Evolutionary conservation across 2,888 invertebrate genomes (phyloP).

Genomic region (Odontocerum albicorne): DNA sequence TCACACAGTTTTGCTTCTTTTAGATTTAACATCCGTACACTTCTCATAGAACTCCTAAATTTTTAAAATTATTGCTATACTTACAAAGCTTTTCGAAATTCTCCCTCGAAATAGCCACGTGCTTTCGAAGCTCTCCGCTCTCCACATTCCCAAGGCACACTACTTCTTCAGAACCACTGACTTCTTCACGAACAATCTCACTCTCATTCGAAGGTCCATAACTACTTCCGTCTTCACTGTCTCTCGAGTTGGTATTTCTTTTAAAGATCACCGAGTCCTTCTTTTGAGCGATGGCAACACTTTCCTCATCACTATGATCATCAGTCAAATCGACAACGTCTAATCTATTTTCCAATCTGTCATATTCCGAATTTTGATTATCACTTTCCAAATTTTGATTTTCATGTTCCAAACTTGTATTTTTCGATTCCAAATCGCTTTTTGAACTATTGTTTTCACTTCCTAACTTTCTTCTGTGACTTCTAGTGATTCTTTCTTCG

Average conservation of each 20-base stretch:
- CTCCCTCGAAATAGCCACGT: constrained; percentile 41
- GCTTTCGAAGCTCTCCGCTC: constrained; percentile 20
- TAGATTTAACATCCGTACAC: too few species aligned
- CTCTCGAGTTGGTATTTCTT: not conserved
- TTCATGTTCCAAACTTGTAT: too few species aligned
- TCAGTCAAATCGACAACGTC: not conserved
- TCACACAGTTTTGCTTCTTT: too few species aligned
- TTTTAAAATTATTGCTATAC: too few species aligned
- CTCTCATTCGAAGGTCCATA: too few species aligned
- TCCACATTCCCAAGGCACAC: not conserved
- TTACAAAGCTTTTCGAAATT: constrained; percentile 31
- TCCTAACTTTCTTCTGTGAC: too few species aligned
- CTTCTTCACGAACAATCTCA: not conserved
- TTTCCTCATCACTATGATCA: not conserved
- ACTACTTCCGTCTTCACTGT: too few species aligned
- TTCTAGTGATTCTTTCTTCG: not conserved
- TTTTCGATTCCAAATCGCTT: too few species aligned
- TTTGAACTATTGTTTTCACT: too few species aligned
- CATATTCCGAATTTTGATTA: not conserved
- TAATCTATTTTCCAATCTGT: not conserved
- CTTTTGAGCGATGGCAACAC: not conserved
- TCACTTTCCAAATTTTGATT: too few species aligned
- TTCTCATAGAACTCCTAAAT: too few species aligned
- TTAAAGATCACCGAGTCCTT: not conserved
- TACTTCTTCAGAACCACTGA: constrained; percentile 1